Evolutionary conservation across 2,888 invertebrate genomes (phyloP).

Genomic region (Ormyrus nitidulus): DNA sequence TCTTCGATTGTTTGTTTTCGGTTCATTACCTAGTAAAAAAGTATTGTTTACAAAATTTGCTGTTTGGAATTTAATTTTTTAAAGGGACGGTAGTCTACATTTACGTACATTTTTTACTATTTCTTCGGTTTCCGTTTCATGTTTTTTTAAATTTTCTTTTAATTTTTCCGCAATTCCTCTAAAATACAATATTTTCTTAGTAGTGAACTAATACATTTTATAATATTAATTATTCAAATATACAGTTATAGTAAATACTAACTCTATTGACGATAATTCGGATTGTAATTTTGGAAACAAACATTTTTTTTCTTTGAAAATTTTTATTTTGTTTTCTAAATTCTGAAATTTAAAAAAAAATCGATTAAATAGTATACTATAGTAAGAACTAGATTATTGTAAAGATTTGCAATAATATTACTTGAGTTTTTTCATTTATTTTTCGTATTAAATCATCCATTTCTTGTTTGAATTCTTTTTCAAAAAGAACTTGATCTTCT

Average conservation of each 20-base stretch:
- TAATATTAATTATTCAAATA: background rate
- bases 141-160: constrained; percentile 1
- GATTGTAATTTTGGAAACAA: constrained; percentile 4
- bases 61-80: background rate
- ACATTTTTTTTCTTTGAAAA: constrained; percentile 1
- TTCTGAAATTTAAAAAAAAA: constrained; percentile 23
- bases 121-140: constrained; percentile 9
- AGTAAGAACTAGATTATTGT: background rate
- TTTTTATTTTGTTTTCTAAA: constrained; percentile 19
- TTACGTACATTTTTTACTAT: constrained; percentile 34
- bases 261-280: constrained; percentile 31
- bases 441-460: constrained; percentile 17
- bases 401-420: background rate
- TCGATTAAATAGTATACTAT: too few species aligned
- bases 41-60: background rate
- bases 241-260: constrained; percentile 14
- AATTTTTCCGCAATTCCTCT: background rate
- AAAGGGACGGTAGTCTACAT: background rate
- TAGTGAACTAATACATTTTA: background rate
- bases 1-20: constrained; percentile 10
- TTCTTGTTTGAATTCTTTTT: constrained; percentile 30
- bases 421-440: constrained; percentile 25
- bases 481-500: constrained; percentile 2
- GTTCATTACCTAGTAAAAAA: constrained; percentile 32
- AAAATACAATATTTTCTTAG: background rate